A percentile compares a stretch with the other conserved stretches of the same genome.
Conservation (phyloP, 1,140 invertebrate species). For the Halictus rubicundus region DNA sequence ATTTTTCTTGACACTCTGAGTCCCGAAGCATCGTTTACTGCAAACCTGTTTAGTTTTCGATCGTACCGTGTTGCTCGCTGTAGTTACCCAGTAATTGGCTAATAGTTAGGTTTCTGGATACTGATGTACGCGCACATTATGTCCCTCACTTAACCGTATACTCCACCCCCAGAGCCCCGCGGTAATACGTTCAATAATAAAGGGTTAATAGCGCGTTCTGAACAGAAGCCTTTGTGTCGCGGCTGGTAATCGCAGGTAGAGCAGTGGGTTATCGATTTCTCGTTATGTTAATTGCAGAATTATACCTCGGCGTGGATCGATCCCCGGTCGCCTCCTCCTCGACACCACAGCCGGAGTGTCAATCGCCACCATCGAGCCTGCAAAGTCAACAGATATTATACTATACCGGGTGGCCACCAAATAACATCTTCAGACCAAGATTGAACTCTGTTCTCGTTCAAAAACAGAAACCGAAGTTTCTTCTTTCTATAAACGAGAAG, state of each 20-base stretch:
- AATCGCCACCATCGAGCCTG: neutral
- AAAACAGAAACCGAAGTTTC: too few species aligned
- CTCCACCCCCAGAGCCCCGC: too few species aligned
- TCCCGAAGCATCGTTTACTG: neutral
- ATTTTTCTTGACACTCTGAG: neutral
- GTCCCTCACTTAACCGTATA: neutral
- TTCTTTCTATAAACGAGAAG: too few species aligned
- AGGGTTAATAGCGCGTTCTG: conserved; percentile 50
- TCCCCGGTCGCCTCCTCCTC: neutral
- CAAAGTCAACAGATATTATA: conserved; percentile 19
- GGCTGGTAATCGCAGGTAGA: conserved; percentile 46
- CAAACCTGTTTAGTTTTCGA: neutral
- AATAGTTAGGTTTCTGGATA: conserved; percentile 34
- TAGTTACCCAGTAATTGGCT: conserved; percentile 28
- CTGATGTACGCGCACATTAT: conserved; percentile 36
- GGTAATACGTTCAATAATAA: conserved; percentile 50
- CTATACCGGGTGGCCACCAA: too few species aligned
- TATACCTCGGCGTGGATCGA: conserved; percentile 34
- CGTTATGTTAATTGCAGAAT: conserved; percentile 49
- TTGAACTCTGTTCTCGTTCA: too few species aligned
- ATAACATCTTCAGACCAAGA: too few species aligned
- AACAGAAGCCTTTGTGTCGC: conserved; percentile 47
- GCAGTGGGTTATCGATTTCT: conserved; percentile 43
- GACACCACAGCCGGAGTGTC: conserved; percentile 5
- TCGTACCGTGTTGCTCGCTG: neutral